A percentile compares a stretch with the other conserved stretches of the same genome.
Conservation (phyloP, 2,113 vertebrate species). For the Cariama cristata region DNA sequence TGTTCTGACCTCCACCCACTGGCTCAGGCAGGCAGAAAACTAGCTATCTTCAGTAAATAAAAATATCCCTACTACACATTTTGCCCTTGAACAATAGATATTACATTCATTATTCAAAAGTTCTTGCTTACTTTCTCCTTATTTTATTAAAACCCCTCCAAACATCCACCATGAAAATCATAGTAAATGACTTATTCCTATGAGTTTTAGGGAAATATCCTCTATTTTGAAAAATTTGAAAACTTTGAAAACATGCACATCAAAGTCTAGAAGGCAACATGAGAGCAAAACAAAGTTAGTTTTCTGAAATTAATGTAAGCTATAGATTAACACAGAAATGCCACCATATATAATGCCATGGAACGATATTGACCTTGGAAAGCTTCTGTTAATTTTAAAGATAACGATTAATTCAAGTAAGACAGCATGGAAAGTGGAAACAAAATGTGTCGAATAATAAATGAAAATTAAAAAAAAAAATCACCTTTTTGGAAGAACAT, state of each 20-base stretch:
- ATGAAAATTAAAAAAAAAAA: neutral
- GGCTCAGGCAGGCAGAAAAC: too few species aligned
- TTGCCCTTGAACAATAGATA: neutral
- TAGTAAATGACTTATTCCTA: neutral
- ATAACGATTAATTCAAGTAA: too few species aligned
- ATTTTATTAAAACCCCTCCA: neutral
- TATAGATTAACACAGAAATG: neutral
- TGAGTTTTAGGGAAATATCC: neutral
- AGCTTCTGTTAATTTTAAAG: neutral
- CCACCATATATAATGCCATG: too few species aligned
- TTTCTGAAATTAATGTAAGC: neutral
- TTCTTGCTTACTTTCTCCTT: neutral
- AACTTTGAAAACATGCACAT: neutral
- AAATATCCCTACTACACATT: neutral
- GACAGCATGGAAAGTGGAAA: neutral
- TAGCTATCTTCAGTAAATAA: neutral
- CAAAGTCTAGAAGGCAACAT: neutral
- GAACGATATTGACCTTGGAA: neutral
- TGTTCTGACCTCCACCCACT: constrained; percentile 56
- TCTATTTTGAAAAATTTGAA: neutral
- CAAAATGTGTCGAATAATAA: neutral
- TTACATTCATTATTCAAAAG: neutral
- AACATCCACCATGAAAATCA: neutral
- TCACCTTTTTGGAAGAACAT: neutral
- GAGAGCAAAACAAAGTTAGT: neutral